Evolutionary conservation across 2,888 invertebrate genomes (phyloP), one percentile per base, ranked within the genome.

Genomic region (Eupithecia dodoneata): DNA sequence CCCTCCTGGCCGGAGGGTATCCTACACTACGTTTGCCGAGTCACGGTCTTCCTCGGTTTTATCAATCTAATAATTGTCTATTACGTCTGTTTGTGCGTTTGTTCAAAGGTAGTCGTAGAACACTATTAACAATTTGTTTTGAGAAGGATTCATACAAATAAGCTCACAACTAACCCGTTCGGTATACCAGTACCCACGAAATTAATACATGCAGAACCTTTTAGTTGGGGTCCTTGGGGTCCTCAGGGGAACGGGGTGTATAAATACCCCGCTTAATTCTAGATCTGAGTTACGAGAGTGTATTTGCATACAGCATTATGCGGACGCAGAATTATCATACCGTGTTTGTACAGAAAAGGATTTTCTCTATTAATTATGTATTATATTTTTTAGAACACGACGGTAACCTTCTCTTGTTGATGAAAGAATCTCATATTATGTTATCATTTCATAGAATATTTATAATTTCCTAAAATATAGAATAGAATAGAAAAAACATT

Each of bases 131-230:
- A 63, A 63, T 30, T 30, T n/a, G n/a, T 63, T 12, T 72, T 65
- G 9, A 59, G 13, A 45, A 65, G n/a, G 41, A 49, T 67, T n/a
- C 2, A 15, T 55, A 52, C 52, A 44, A 52, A 49, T 41, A 73
- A 47, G 41, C 41, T 73, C 45, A 41, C 49, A 30, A 67, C 73
- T 67, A 55, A 73, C 44, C 52, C 10, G 73, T 67, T 73, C 52
- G 15, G n/a, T 73, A 67, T 41, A 47, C 42, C 49, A 52, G 41
- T 30, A 55, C 42, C 67, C 55, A 59, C 45, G 55, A 73, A 73
- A 59, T 74, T 69, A 63, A 72, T 69, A 74, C 78, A 76, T 69
- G 72, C 72, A 78, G 73, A 77, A 67, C 79, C 77, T 79, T 77
- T 77, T 75, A 75, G 67, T 49, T 71, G 30, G 72, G 75, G 67